Base-by-base conservation (phyloP, 2,113 vertebrate genomes). In the Dendrocopos noguchii region DNA sequence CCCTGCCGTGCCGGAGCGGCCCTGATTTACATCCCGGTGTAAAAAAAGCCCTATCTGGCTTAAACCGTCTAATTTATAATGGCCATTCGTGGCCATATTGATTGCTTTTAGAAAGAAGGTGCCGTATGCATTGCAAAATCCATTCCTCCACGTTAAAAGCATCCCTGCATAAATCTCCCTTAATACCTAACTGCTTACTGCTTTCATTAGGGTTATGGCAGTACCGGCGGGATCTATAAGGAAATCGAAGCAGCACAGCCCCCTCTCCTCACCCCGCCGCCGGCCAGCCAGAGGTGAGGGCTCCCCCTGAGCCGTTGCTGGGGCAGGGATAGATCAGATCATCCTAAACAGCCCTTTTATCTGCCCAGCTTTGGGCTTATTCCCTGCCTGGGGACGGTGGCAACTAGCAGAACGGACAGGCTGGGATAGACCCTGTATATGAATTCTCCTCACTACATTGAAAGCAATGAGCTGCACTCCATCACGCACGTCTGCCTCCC, bases 121-220 rank as follows among this genome's bases (percentile, higher is more conserved):
- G 97, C 97, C 66, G 95, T 94, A 78, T 66, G 97, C 96, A 91
- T 95, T 75, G 95, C 97, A 93, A 97, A 97, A 98, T 96, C 97
- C 96, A 97, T 98, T 95, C 94, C 97, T 97, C 94, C 96, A 84
- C 81, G 97, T 96, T 97, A 97, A 96, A 96, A 97, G 96, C 95
- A 52, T 97, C 97, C 97, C 95, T 80, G 94, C 94, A 95, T 98
- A 98, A 98, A 98, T 98, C 97, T 97, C 97, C 84, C 97, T 97
- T 98, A 98, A 98, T 97, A 94, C 96, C 79, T 73, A 61, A 44
- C 96, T 85, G 97, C 97, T 98, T 97, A 97, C 97, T 93, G 97
- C 98, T 97, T 97, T 97, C 97, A 98, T 98, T 98, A 98, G 97
- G 96, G 97, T 95, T 96, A 97, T 64, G 81, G 97, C 96, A 95